Evolutionary conservation across 2,113 vertebrate species (phyloP).

Genomic region (Oryzias woworae): DNA sequence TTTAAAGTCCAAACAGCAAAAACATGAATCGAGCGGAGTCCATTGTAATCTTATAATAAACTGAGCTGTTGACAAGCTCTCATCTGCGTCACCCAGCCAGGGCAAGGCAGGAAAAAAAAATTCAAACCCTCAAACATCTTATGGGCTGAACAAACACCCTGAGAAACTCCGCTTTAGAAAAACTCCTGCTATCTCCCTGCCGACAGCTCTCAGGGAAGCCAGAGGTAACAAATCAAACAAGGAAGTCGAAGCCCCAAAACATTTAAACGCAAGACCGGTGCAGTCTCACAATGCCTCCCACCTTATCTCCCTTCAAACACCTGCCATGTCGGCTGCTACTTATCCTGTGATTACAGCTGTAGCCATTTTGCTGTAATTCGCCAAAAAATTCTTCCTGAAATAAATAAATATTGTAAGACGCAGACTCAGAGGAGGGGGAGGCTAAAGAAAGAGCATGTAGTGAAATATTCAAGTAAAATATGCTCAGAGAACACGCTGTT

Average conservation of each 20-base stretch:
- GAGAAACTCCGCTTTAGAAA: slow-evolving; percentile 51
- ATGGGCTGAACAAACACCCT: slow-evolving; percentile 52
- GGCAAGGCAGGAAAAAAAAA: slow-evolving; percentile 46
- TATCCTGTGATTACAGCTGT: slow-evolving; percentile 79
- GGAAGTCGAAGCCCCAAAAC: slow-evolving; percentile 71
- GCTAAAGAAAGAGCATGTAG: slow-evolving; percentile 30
- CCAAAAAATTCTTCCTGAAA: slow-evolving; percentile 71
- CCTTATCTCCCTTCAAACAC: slow-evolving; percentile 79
- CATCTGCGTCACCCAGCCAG: slow-evolving; percentile 23
- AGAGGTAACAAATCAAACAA: slow-evolving; percentile 78
- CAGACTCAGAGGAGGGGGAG: slow-evolving; percentile 26
- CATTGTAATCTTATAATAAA: slow-evolving; percentile 45
- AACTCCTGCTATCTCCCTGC: slow-evolving; percentile 56
- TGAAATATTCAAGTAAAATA: slow-evolving; percentile 69
- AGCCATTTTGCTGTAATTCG: slow-evolving; percentile 76
- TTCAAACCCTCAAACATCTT: slow-evolving; percentile 60
- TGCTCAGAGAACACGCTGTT: slow-evolving; percentile 63
- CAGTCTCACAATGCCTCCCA: slow-evolving; percentile 67
- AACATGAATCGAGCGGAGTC: slow-evolving; percentile 24
- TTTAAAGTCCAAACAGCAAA: slow-evolving; percentile 36
- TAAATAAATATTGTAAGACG: slow-evolving; percentile 70
- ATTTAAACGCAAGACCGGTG: slow-evolving; percentile 74
- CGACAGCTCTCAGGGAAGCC: slow-evolving; percentile 63
- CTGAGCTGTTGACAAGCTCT: slow-evolving; percentile 21
- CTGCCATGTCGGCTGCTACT: slow-evolving; percentile 78